Evolutionary conservation across 2,888 invertebrate genomes (phyloP).

Genomic region (Dascillus cervinus): DNA sequence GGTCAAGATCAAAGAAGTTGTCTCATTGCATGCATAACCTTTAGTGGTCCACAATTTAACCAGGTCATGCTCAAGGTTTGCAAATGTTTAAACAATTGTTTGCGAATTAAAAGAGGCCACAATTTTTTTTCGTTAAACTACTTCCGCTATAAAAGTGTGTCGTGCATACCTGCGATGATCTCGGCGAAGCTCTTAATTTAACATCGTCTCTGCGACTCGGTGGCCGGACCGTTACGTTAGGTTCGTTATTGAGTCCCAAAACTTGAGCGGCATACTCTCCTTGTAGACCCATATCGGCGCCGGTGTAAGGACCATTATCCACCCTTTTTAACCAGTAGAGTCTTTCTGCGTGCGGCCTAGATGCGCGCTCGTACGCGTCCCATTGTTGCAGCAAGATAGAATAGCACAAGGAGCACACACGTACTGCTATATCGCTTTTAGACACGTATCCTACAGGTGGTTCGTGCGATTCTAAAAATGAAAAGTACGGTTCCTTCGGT

Average conservation of each 20-base stretch:
- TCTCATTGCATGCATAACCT: too few relatives aligned
- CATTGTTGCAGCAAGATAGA: slow-evolving; percentile 83
- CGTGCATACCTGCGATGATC: slow-evolving; percentile 33
- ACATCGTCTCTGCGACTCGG: slow-evolving; percentile 29
- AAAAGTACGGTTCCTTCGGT: slow-evolving; percentile 77
- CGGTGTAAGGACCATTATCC: slow-evolving; percentile 83
- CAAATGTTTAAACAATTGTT: too few relatives aligned
- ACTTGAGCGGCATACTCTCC: slow-evolving; percentile 91
- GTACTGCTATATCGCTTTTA: slow-evolving; percentile 45
- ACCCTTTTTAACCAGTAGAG: slow-evolving; percentile 89
- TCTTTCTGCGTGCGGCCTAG: slow-evolving; percentile 75
- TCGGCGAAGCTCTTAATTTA: slow-evolving; percentile 29
- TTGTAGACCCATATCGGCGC: slow-evolving; percentile 75
- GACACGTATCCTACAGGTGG: slow-evolving; percentile 65
- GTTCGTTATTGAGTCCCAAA: slow-evolving; percentile 63
- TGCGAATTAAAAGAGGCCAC: too few relatives aligned
- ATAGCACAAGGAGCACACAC: slow-evolving; percentile 80
- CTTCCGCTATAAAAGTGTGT: too few relatives aligned
- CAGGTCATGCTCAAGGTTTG: too few relatives aligned
- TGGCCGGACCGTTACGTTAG: slow-evolving; percentile 22
- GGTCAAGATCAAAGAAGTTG: too few relatives aligned
- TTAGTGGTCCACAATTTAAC: too few relatives aligned
- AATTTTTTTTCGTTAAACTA: too few relatives aligned
- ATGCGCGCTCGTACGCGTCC: slow-evolving; percentile 79
- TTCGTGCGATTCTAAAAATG: slow-evolving; percentile 84